Evolutionary conservation across 2,797 vertebrate species (phyloP).

Genomic region (Rallus crepitans): DNA sequence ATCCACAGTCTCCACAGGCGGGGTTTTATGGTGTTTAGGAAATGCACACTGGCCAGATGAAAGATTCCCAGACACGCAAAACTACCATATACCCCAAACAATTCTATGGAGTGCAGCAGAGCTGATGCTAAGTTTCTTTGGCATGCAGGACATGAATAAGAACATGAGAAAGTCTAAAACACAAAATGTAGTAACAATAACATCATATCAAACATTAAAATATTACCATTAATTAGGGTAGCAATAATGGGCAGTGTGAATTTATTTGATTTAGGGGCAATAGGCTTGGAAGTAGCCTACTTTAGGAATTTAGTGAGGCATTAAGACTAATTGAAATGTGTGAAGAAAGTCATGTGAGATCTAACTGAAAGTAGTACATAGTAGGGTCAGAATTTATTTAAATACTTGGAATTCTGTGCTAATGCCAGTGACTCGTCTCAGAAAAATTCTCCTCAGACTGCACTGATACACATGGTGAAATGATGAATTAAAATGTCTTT

Average conservation of each 20-base stretch:
- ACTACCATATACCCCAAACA: conserved; percentile 28
- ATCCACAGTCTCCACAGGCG: conserved; percentile 27
- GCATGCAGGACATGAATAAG: not conserved
- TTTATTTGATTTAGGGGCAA: conserved; percentile 1
- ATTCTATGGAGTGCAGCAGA: conserved; percentile 23
- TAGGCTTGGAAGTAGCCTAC: conserved; percentile 19
- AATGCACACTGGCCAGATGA: conserved; percentile 41
- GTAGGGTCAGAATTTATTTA: conserved; percentile 55
- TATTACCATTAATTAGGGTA: not conserved
- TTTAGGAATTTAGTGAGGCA: conserved; percentile 43
- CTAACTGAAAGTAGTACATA: conserved; percentile 1
- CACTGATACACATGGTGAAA: not conserved
- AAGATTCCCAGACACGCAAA: conserved; percentile 56
- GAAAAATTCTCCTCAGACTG: conserved; percentile 7
- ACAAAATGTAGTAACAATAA: not conserved
- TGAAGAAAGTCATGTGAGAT: conserved; percentile 43
- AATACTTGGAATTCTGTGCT: conserved; percentile 50
- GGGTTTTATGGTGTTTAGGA: conserved; percentile 56
- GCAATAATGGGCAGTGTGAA: conserved; percentile 9
- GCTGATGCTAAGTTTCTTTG: conserved; percentile 37
- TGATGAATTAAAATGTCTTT: conserved; percentile 10
- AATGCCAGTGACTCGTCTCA: not conserved
- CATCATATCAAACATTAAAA: not conserved
- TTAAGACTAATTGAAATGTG: conserved; percentile 41
- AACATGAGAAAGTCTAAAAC: conserved; percentile 32